phyloP scores from a whole-genome alignment of 2,113 vertebrate genomes.

The Nestor notabilis region DNA sequence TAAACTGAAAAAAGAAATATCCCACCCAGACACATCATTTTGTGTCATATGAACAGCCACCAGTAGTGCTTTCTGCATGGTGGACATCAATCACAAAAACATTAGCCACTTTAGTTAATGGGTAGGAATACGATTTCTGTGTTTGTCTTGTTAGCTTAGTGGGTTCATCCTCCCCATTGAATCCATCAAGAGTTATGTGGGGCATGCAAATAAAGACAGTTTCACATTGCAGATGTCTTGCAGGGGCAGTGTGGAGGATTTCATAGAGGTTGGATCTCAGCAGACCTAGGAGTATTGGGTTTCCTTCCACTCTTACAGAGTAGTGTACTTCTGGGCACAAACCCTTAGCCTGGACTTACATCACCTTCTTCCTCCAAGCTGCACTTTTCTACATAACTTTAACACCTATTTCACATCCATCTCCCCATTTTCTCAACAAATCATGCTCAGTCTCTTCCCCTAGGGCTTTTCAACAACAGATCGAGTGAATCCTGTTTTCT shows the following conservation, averaged over 20 bases:
- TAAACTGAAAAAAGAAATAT: neutral
- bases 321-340: neutral
- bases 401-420: neutral
- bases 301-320: neutral
- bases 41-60: neutral
- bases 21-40: neutral
- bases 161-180: neutral
- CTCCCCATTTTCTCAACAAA: neutral
- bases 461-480: neutral
- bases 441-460: neutral
- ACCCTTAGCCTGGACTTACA: neutral
- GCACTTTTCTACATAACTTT: neutral
- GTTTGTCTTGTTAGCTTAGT: slow-evolving; percentile 30
- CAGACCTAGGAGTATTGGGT: neutral
- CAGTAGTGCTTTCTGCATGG: neutral
- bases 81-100: slow-evolving; percentile 19
- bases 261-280: neutral
- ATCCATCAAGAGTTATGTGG: neutral
- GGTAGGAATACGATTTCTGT: slow-evolving; percentile 12
- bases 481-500: neutral
- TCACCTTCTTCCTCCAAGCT: neutral
- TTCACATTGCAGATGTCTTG: neutral
- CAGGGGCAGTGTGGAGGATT: neutral
- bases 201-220: neutral
- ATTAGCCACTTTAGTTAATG: slow-evolving; percentile 26